Evolutionary conservation across 2,888 invertebrate species (phyloP).

Genomic region (Anthrax anthrax): DNA sequence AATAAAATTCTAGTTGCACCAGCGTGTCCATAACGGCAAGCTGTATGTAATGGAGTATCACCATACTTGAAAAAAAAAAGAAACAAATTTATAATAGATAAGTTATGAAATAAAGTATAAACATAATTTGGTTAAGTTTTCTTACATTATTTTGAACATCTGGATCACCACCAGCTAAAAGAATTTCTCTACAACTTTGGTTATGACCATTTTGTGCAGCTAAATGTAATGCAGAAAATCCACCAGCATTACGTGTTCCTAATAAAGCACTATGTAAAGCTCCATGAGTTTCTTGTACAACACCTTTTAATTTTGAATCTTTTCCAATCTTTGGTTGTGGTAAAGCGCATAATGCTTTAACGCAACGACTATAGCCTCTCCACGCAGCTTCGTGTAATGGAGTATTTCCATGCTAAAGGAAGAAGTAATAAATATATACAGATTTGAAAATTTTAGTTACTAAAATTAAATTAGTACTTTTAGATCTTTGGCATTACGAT

Average conservation of each 20-base stretch:
- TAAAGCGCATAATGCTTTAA: slow-evolving; percentile 46
- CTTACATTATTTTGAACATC: slow-evolving; percentile 79
- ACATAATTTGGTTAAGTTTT: too few species aligned
- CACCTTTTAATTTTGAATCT: slow-evolving; percentile 19
- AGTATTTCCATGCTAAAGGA: slow-evolving; percentile 76
- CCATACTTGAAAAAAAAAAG: slow-evolving; percentile 53
- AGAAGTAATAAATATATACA: not conserved
- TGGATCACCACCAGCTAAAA: slow-evolving; percentile 74
- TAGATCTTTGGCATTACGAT: slow-evolving; percentile 26
- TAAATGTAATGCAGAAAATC: slow-evolving; percentile 86
- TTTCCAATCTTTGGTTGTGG: slow-evolving; percentile 15
- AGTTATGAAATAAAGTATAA: too few species aligned
- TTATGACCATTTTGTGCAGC: slow-evolving; percentile 95
- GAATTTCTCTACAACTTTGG: slow-evolving; percentile 77
- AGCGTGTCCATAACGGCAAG: slow-evolving; percentile 90
- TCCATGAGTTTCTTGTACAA: slow-evolving; percentile 21
- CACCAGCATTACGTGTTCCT: slow-evolving; percentile 61
- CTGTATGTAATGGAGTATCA: slow-evolving; percentile 87
- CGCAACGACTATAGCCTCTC: slow-evolving; percentile 82
- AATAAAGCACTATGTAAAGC: slow-evolving; percentile 49
- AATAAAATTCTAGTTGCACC: slow-evolving; percentile 89
- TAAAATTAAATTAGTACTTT: slow-evolving; percentile 9
- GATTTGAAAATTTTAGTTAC: not conserved
- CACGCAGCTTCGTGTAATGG: slow-evolving; percentile 89
- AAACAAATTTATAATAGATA: slow-evolving; percentile 1